Conservation (phyloP, 1,140 invertebrate species). For the Dolichoris vasculosae region DNA sequence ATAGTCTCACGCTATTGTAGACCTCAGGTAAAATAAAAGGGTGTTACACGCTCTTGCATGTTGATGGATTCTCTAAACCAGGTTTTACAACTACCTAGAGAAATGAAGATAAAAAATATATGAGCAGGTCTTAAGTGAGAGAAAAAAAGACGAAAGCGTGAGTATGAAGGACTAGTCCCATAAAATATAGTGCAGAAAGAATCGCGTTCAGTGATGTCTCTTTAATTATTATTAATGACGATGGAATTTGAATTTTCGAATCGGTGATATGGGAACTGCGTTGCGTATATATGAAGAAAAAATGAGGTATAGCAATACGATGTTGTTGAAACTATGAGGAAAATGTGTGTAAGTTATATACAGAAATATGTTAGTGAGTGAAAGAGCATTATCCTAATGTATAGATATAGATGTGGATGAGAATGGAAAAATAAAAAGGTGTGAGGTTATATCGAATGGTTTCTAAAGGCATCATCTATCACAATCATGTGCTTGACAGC, state of each 20-base stretch:
- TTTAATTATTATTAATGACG: slow-evolving; percentile 76
- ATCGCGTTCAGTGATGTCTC: slow-evolving; percentile 69
- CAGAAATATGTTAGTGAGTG: not conserved
- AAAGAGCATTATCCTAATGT: not conserved
- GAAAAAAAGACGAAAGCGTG: slow-evolving; percentile 1
- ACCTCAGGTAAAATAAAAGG: slow-evolving; percentile 74
- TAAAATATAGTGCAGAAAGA: slow-evolving; percentile 14
- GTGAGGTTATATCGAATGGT: not conserved
- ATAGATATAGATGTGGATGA: not conserved
- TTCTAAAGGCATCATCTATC: slow-evolving; percentile 22
- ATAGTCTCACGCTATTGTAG: slow-evolving; percentile 75
- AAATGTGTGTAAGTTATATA: not conserved
- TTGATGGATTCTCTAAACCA: not conserved
- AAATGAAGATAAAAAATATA: not conserved
- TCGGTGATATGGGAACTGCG: slow-evolving; percentile 73
- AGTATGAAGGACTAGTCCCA: slow-evolving; percentile 57
- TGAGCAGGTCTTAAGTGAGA: not conserved
- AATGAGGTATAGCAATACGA: not conserved
- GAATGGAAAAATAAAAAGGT: not conserved
- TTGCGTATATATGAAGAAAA: not conserved
- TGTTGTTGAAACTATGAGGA: not conserved
- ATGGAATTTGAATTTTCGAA: slow-evolving; percentile 74
- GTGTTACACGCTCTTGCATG: slow-evolving; percentile 18
- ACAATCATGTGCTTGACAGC: slow-evolving; percentile 29
- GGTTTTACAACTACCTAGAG: not conserved